These are phyloP conservation scores for Dallia pectoralis DNA, from an alignment of 2,797 vertebrate genomes.

Conservation along the genomic window DNA sequence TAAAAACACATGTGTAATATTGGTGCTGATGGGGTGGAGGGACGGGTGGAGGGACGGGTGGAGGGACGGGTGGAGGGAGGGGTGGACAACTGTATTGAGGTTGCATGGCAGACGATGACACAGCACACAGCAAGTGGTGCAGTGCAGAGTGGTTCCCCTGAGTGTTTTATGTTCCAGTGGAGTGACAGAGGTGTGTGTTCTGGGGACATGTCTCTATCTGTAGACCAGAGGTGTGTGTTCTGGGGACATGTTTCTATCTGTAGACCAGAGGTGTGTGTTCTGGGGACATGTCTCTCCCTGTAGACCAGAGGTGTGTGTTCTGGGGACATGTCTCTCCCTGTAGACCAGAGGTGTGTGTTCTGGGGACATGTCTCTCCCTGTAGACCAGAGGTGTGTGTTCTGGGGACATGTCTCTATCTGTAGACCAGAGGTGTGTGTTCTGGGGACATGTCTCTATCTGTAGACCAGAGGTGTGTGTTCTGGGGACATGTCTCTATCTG, in stretches of 20 bases:
- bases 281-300: not conserved
- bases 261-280: too few species aligned
- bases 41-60: not conserved
- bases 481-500: too few species aligned
- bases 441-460: conserved; percentile 15
- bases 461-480: too few species aligned
- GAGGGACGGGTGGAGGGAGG: not conserved
- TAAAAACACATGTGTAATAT: not conserved
- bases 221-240: conserved; percentile 6
- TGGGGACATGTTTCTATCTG: conserved; percentile 14
- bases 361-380: not conserved
- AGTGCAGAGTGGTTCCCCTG: not conserved
- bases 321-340: not conserved
- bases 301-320: too few species aligned
- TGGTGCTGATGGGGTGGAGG: not conserved
- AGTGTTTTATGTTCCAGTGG: not conserved
- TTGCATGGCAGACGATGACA: conserved; percentile 34
- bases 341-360: too few species aligned
- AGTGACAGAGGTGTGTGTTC: not conserved
- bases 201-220: conserved; percentile 13
- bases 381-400: not conserved
- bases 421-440: conserved; percentile 6
- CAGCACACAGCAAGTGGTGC: conserved; percentile 21
- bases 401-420: too few species aligned
- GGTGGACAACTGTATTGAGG: too few species aligned